Base-by-base conservation (phyloP, 2,113 vertebrate genomes). In the Ibidorhyncha struthersii region DNA sequence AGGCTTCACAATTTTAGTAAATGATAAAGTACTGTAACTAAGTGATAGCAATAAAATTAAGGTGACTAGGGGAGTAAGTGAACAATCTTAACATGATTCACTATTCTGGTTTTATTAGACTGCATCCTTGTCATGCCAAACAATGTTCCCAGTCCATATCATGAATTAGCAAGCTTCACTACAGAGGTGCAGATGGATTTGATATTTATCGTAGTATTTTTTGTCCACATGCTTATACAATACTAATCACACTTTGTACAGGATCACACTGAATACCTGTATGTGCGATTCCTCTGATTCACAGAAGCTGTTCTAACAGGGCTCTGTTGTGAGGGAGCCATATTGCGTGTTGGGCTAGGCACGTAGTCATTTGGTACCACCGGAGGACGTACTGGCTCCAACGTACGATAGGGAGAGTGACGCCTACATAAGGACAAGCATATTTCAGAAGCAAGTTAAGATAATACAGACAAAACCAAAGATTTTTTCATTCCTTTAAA, bases 341-440 rank as follows among this genome's bases (percentile, higher is more conserved):
- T 98, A 98, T 98, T 99, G 98, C 99, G 99, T 87, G 99, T 99
- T 97, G 99, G 99, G 98, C 99, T 99, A 84, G 99, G 99, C 98
- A 99, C 99, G 93, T 99, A 99, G 99, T 99, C 99, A 97, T 99
- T 99, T 98, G 99, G 99, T 97, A 99, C 98, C 98, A 99, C 99
- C 45, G 99, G 99, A 91, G 99, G 99, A 98, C 99, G 99, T 98
- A 99, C 99, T 55, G 99, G 99, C 98, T 99, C 99, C 94, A 99
- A 98, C 32, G 99, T 99, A 98, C 99, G 99, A 97, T 99, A 99
- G 96, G 99, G 99, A 98, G 99, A 99, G 98, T 99, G 99, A 97
- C 99, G 99, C 98, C 99, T 99, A 98, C 97, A 98, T 97, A 97
- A 93, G 97, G 87, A 98, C 97, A 95, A 97, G 92, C 79, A 95